Evolutionary conservation across 2,888 invertebrate species (phyloP).

Genomic region (Strigamia transsilvanica): DNA sequence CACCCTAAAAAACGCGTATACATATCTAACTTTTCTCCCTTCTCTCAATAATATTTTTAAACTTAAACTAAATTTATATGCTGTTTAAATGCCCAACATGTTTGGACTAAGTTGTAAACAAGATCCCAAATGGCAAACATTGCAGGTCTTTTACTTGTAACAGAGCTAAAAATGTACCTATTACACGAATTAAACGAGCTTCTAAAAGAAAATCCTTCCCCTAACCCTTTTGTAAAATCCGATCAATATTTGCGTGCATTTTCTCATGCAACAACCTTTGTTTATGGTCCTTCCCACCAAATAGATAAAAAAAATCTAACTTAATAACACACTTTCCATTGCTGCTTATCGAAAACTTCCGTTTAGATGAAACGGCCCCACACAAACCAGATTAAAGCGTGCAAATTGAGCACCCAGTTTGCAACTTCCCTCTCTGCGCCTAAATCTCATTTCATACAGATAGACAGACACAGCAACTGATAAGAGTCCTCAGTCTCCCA

Average conservation of each 20-base stretch:
- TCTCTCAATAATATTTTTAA: no score
- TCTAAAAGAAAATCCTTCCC: neutral
- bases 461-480: neutral
- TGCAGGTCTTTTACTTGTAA: neutral
- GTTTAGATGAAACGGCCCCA: constrained; percentile 18
- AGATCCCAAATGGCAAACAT: neutral
- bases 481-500: neutral
- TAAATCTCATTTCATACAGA: neutral
- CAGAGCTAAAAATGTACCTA: constrained; percentile 18
- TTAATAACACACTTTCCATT: neutral
- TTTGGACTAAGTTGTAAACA: neutral
- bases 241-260: neutral
- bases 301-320: neutral
- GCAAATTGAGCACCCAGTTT: constrained; percentile 25
- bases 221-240: neutral
- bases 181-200: constrained; percentile 10
- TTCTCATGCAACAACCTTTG: neutral
- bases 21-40: neutral
- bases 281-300: neutral
- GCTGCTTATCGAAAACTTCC: constrained; percentile 9
- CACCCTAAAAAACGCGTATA: neutral
- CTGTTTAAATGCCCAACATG: neutral
- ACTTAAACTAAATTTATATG: neutral
- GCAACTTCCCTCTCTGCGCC: neutral
- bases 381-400: constrained; percentile 8